phyloP scores from a whole-genome alignment of 2,113 vertebrate species.

The Ellobius talpinus region DNA sequence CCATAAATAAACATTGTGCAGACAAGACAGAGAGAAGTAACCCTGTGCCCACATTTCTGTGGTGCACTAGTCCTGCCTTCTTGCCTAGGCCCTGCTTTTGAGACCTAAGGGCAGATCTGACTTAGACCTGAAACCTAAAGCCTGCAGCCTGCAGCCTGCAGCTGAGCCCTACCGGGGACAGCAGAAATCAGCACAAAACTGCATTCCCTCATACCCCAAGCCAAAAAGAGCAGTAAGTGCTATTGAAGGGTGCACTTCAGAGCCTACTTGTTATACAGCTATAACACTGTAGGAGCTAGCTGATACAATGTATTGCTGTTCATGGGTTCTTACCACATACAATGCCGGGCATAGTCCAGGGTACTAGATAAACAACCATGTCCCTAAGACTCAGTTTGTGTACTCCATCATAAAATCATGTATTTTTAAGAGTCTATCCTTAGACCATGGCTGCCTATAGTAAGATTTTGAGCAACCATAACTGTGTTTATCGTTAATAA shows the following conservation, averaged over 20 bases:
- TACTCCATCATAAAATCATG: neutral
- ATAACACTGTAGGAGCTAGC: neutral
- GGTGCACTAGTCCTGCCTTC: neutral
- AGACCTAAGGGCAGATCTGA: neutral
- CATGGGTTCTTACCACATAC: neutral
- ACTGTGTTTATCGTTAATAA: neutral
- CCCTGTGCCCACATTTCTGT: neutral
- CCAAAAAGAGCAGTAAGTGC: neutral
- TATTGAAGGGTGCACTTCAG: neutral
- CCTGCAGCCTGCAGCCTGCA: neutral
- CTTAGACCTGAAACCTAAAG: neutral
- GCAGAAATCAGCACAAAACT: neutral
- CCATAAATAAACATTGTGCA: rapidly evolving
- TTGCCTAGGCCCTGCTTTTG: rapidly evolving
- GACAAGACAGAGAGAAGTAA: neutral
- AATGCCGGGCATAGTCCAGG: neutral
- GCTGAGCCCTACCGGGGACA: neutral
- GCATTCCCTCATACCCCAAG: neutral
- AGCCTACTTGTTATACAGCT: conserved; percentile 36
- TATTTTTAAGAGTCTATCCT: neutral
- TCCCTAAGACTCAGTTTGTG: neutral
- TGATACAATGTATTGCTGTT: neutral
- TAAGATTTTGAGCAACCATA: neutral
- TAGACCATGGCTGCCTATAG: too few species aligned
- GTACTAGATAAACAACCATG: neutral